Conservation (phyloP, 2,797 vertebrate genomes). For the Liparis tanakae region DNA sequence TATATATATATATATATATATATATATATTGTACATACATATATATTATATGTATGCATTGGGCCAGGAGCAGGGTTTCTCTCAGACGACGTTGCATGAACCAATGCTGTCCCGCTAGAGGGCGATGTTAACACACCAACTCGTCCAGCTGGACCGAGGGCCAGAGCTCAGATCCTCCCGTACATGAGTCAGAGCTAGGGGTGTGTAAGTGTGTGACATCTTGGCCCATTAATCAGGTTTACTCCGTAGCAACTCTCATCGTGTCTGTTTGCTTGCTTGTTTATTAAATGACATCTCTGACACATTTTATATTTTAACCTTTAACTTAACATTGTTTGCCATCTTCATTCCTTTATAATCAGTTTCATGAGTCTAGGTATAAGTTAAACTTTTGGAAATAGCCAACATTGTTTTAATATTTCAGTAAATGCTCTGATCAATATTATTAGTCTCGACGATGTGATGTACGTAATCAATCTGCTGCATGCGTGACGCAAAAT, state of each 20-base stretch:
- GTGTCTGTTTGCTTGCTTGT: constrained; percentile 30
- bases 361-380: neutral
- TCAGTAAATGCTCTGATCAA: neutral
- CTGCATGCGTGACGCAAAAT: neutral
- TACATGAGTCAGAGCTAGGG: constrained; percentile 25
- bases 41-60: neutral
- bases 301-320: neutral
- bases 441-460: neutral
- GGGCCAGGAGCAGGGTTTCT: neutral
- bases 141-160: neutral
- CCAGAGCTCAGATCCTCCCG: constrained; percentile 34
- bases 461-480: neutral
- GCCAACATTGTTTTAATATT: neutral
- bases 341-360: neutral
- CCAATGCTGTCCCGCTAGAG: constrained; percentile 61
- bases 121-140: constrained; percentile 48
- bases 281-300: neutral
- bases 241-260: constrained; percentile 58
- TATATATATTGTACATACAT: too few species aligned
- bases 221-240: constrained; percentile 78
- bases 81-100: neutral
- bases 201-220: constrained; percentile 39
- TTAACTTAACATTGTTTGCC: neutral
- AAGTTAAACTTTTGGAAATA: neutral
- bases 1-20: too few species aligned